Conservation (phyloP, 2,113 vertebrate species). For the Miniopterus natalensis region DNA sequence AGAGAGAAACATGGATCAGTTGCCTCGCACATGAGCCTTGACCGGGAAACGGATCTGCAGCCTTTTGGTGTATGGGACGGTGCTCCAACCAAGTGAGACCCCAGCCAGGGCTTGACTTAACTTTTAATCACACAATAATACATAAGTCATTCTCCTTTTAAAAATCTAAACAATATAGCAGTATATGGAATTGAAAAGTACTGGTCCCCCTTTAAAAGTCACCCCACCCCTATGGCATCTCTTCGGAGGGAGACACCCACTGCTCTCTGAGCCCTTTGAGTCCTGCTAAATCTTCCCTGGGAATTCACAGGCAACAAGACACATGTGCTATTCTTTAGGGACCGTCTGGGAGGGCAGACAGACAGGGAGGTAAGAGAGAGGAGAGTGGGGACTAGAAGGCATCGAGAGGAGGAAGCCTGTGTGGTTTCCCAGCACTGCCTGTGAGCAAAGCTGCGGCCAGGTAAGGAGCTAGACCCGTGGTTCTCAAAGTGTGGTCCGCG, state of each 20-base stretch:
- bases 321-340: neutral
- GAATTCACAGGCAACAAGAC: too few species aligned
- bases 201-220: too few species aligned
- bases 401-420: neutral
- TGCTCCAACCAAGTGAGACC: too few species aligned
- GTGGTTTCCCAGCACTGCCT: neutral
- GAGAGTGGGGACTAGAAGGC: accelerated
- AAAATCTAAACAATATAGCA: neutral
- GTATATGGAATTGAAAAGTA: neutral
- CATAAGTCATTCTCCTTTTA: neutral
- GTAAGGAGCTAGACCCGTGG: neutral
- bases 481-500: neutral
- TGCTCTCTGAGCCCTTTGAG: too few species aligned
- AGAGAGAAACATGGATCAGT: too few species aligned
- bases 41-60: too few species aligned
- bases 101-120: neutral
- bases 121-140: neutral
- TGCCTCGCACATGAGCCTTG: too few species aligned
- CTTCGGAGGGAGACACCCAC: neutral
- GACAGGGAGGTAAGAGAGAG: neutral
- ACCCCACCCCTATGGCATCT: neutral
- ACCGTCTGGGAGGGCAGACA: neutral
- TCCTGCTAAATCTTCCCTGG: neutral
- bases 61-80: too few species aligned
- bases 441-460: neutral